These are phyloP conservation scores for Meriones unguiculatus DNA, from an alignment of 2,113 vertebrate species.

Conservation along the genomic window DNA sequence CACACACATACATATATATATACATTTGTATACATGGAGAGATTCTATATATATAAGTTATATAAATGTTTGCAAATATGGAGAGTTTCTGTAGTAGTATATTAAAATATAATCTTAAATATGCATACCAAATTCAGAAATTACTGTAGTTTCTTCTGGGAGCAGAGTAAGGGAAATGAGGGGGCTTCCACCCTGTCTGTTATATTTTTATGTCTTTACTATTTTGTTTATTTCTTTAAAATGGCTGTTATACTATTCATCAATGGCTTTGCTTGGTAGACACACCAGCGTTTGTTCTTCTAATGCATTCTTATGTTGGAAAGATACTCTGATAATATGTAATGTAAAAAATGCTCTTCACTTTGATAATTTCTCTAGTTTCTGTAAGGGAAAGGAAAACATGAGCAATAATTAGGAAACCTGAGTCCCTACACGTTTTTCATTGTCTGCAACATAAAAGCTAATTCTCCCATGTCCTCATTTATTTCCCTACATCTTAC, in stretches of 20 bases:
- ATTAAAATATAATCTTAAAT: conserved; percentile 10
- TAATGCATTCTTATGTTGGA: background rate
- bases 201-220: conserved; percentile 32
- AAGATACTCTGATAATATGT: conserved; percentile 17
- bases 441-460: background rate
- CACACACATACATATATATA: background rate
- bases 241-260: background rate
- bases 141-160: background rate
- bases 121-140: background rate
- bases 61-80: background rate
- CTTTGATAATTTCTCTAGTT: conserved; percentile 21
- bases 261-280: background rate
- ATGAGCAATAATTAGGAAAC: background rate
- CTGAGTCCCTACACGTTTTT: background rate
- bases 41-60: background rate
- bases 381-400: background rate
- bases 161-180: background rate
- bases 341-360: conserved; percentile 29
- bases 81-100: background rate
- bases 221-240: conserved; percentile 52
- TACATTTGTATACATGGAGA: background rate
- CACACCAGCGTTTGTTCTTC: background rate
- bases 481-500: conserved; percentile 45
- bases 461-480: background rate
- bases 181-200: background rate